A percentile compares a stretch with the other conserved stretches of the same genome.
These are phyloP conservation scores for Nomada ferruginata DNA, from an alignment of 2,888 invertebrate species.

Conservation along the genomic window DNA sequence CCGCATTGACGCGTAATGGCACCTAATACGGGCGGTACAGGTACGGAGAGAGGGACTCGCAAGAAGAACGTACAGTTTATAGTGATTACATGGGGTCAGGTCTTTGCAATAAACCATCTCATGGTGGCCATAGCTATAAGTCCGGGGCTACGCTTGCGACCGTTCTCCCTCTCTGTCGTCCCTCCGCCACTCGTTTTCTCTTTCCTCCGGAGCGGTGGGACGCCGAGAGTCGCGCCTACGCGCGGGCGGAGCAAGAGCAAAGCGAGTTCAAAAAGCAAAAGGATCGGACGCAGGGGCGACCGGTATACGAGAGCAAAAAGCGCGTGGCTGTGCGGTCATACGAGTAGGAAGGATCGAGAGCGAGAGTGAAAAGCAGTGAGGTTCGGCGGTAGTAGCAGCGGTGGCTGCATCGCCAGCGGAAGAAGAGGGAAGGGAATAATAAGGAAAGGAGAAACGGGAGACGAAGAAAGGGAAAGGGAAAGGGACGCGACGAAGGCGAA, in stretches of 20 bases:
- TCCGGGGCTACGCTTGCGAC: conserved; percentile 68
- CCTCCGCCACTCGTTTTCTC: conserved; percentile 38
- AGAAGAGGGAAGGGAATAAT: conserved; percentile 33
- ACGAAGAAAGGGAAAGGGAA: conserved; percentile 50
- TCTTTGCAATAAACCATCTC: conserved; percentile 83
- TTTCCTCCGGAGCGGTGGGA: conserved; percentile 57
- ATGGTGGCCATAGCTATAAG: conserved; percentile 81
- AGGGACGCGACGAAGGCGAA: conserved; percentile 34
- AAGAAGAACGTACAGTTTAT: conserved; percentile 83
- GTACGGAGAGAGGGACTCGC: conserved; percentile 64
- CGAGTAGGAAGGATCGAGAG: conserved; percentile 53
- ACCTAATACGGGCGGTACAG: conserved; percentile 82
- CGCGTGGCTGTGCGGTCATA: conserved; percentile 62
- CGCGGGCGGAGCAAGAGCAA: conserved; percentile 80
- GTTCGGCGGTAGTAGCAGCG: conserved; percentile 23
- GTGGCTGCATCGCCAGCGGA: conserved; percentile 12
- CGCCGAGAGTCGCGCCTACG: conserved; percentile 78
- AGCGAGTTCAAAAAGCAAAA: conserved; percentile 82
- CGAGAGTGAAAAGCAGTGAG: conserved; percentile 48
- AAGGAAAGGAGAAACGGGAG: conserved; percentile 46
- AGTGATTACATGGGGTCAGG: conserved; percentile 84
- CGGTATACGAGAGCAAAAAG: conserved; percentile 74
- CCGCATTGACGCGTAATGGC: conserved; percentile 76
- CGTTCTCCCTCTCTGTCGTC: conserved; percentile 48
- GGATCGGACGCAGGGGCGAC: conserved; percentile 74